Evolutionary conservation across 2,113 vertebrate species (phyloP), one percentile per base, ranked within the genome.

Genomic region (Maccullochella peelii): DNA sequence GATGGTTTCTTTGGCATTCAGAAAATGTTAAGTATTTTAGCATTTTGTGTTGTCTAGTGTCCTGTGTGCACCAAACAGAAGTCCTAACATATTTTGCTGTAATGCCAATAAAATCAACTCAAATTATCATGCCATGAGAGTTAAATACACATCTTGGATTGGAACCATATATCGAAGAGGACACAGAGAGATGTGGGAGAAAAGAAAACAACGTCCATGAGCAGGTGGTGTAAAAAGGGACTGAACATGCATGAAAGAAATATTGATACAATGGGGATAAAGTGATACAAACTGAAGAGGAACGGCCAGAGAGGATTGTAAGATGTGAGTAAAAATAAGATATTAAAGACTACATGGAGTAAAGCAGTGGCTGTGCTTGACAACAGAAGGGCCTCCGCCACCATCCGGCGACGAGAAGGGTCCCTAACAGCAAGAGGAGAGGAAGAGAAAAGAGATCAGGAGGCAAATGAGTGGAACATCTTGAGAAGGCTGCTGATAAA

Each of bases 401-500:
- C 16, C 58, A 21, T 82, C 68, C 14, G 1, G 49, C 1, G 36
- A 81, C 33, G 33, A 75, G 4, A 77, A 61, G 7, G 18, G 38
- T 66, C 23, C 25, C 55, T 44, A 71, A 38, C 33, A 66, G 68
- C 8, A 23, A 83, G 44, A 69, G 66, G 62, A 42, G 47, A 72
- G 67, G 73, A 77, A 21, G 44, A 80, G 80, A 59, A 71, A 63
- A n/a, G 38, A 71, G 81, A 87, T 85, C 74, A 73, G 57, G 63
- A 80, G 66, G 86, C 68, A 79, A 79, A 87, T 4, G 57, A 76
- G 75, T 67, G 38, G 47, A 92, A 70, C 85, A 81, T 92, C 86
- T 89, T 82, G 67, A 88, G 67, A 78, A 65, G 47, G 40, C 61
- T 79, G 50, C 73, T 65, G 86, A 91, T 91, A 87, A 87, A 86